Conservation (phyloP, 2,797 vertebrate species). For the Halcyon chelicuti region DNA sequence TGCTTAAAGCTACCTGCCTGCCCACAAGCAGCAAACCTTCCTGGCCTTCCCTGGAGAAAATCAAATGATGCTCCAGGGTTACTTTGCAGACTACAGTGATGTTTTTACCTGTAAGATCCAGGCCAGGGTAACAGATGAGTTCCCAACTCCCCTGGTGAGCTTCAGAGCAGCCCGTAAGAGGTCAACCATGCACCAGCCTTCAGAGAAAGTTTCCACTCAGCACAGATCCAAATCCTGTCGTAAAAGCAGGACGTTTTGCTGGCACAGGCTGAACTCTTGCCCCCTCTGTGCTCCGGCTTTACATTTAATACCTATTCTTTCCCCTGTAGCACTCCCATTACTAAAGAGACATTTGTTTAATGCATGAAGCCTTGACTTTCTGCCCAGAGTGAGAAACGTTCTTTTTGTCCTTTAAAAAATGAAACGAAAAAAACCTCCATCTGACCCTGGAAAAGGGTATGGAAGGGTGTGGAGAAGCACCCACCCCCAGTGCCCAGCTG, state of each 20-base stretch:
- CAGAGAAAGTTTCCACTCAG: neutral
- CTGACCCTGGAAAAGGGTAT: neutral
- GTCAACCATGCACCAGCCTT: neutral
- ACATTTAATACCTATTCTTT: neutral
- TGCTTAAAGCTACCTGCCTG: neutral
- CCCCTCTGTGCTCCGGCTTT: rapidly evolving
- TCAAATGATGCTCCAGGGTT: too few relatives aligned
- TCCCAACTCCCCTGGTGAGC: neutral
- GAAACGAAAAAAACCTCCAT: too few relatives aligned
- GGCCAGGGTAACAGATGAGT: neutral
- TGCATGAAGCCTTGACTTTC: neutral
- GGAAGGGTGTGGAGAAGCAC: neutral
- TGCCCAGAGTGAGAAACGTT: neutral
- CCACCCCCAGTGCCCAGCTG: rapidly evolving
- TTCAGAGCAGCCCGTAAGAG: neutral
- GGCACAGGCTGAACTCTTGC: neutral
- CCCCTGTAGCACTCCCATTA: neutral
- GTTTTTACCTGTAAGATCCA: neutral
- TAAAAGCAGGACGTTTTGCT: neutral
- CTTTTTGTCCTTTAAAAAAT: neutral
- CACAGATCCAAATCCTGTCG: neutral
- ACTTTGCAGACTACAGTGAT: neutral
- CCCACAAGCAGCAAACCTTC: neutral
- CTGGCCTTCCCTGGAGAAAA: neutral
- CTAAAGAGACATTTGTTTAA: neutral